Base-by-base conservation (phyloP, 2,797 vertebrate species). In the Megaceryle alcyon region DNA sequence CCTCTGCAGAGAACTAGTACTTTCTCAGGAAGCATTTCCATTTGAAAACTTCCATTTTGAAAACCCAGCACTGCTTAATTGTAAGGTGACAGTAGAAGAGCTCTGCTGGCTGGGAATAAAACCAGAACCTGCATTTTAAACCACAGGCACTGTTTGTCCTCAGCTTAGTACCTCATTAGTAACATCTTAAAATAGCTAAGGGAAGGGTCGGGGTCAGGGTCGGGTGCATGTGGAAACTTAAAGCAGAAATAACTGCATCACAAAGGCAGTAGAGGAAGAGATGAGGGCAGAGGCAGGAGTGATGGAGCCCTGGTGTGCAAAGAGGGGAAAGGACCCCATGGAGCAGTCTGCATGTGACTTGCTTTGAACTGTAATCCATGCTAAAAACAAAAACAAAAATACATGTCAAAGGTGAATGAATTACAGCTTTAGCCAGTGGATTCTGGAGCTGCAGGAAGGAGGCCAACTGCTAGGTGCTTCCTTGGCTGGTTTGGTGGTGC, bases 291-390 rank as follows among this genome's bases (percentile, higher is more conserved):
- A 87, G 59, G 18, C 0, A 0, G 29, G 10, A 90, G 31, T 3
- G 0, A 1, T 13, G 17, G 59, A 85, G 39, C 44, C 23, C n/a
- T 18, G 4, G 7, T 64, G 59, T 0, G 0, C 33, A 17, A 23
- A 65, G 31, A 65, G 12, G 7, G 18, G 28, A 90, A 79, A 20
- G 64, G 71, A 39, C 60, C 8, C 22, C 11, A 53, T 63, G 22
- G 20, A 61, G 41, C 56, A 53, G 28, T 82, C 56, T 53, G 46
- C 49, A 17, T 20, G 31, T 70, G 59, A 3, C 63, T 65, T 87
- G 41, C 51, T 80, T 85, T 86, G 61, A 57, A 26, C n/a, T 78
- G 14, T 46, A 88, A 48, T 56, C 43, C 57, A 29, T 1, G 0
- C 17, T 73, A 61, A 61, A 56, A 61, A 56, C 26, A 51, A 51